phyloP scores from a whole-genome alignment of 2,888 invertebrate genomes.

The Sesia apiformis region DNA sequence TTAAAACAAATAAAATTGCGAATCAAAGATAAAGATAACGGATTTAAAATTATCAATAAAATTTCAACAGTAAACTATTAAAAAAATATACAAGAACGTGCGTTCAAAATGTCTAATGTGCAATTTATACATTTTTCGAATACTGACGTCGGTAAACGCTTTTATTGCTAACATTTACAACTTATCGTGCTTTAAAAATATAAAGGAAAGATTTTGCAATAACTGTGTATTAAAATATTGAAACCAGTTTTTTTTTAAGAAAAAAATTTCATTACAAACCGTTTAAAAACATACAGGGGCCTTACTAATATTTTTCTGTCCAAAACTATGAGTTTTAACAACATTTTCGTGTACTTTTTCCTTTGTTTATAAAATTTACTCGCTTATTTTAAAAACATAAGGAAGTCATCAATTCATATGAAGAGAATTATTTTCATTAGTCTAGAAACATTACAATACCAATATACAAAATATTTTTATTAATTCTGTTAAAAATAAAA shows the following conservation, averaged over 20 bases:
- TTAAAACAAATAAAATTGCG: constrained; percentile 47
- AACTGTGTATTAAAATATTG: neutral
- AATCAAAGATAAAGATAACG: constrained; percentile 53
- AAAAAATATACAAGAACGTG: constrained; percentile 26
- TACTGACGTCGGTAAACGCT: constrained; percentile 52
- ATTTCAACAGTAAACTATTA: constrained; percentile 51
- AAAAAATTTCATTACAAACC: neutral
- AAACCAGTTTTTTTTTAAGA: neutral
- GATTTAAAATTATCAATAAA: constrained; percentile 68
- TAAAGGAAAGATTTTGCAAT: neutral
- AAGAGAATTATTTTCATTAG: too few relatives aligned
- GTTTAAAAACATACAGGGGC: too few relatives aligned
- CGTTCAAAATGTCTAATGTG: constrained; percentile 16
- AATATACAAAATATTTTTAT: too few relatives aligned
- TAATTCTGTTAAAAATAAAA: too few relatives aligned
- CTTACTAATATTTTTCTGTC: too few relatives aligned
- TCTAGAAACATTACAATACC: too few relatives aligned
- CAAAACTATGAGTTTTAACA: too few relatives aligned
- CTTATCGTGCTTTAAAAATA: constrained; percentile 7
- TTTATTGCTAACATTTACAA: constrained; percentile 38
- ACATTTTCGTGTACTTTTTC: too few relatives aligned
- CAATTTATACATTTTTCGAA: constrained; percentile 28
- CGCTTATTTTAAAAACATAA: too few relatives aligned
- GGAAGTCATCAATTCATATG: too few relatives aligned
- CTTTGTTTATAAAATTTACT: too few relatives aligned